phyloP scores from a whole-genome alignment of 2,113 vertebrate species.

The Ptilorrhoa leucosticta region DNA sequence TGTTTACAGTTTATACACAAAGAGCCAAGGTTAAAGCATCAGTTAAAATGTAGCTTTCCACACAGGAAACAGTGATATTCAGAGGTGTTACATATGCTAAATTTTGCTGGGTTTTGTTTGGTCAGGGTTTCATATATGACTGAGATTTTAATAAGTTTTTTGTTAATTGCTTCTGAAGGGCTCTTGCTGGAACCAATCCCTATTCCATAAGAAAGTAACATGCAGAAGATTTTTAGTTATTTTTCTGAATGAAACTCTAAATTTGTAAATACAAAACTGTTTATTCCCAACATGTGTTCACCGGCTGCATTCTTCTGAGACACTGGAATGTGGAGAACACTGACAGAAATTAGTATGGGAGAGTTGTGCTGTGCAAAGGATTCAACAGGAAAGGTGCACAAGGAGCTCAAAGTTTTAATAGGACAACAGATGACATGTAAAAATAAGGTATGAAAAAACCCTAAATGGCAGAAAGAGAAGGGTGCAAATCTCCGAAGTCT shows the following conservation, averaged over 20 bases:
- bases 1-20: background rate
- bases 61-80: background rate
- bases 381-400: background rate
- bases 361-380: background rate
- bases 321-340: background rate
- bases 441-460: background rate
- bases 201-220: background rate
- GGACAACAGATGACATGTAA: background rate
- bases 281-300: background rate
- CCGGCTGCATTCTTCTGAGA: background rate
- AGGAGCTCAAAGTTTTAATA: background rate
- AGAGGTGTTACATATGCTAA: background rate
- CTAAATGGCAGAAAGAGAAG: background rate
- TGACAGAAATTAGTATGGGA: background rate
- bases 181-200: background rate
- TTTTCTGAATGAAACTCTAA: background rate
- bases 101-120: background rate
- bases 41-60: background rate
- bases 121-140: background rate
- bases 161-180: background rate
- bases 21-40: background rate
- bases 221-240: background rate
- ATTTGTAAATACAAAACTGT: background rate
- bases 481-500: background rate
- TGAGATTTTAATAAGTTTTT: background rate